Evolutionary conservation across 2,797 vertebrate genomes (phyloP).

Genomic region (Coilia nasus): DNA sequence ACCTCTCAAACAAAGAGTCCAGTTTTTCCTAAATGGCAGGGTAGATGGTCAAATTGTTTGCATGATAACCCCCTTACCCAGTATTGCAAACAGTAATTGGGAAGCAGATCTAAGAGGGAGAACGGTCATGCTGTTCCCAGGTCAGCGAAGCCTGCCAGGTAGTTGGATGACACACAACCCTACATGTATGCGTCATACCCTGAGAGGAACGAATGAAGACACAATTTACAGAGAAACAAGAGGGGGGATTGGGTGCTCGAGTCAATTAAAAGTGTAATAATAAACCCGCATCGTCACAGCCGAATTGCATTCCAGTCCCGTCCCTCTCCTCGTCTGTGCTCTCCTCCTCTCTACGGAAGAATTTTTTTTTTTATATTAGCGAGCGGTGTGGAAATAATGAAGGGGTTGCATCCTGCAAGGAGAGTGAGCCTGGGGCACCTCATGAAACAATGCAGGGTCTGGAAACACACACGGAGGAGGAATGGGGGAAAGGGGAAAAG

Average conservation of each 20-base stretch:
- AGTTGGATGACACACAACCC: not conserved
- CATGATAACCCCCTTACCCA: too few relatives aligned
- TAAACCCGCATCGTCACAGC: not conserved
- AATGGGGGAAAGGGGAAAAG: not conserved
- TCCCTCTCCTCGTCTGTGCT: not conserved
- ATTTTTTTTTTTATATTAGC: not conserved
- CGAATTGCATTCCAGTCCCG: not conserved
- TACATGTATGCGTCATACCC: too few relatives aligned
- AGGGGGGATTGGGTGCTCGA: not conserved
- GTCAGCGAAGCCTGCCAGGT: not conserved
- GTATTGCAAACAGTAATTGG: slow-evolving; percentile 14
- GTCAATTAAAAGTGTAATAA: slow-evolving; percentile 14
- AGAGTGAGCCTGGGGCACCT: not conserved
- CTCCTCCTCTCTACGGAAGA: not conserved
- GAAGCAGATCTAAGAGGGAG: not conserved
- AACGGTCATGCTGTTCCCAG: not conserved
- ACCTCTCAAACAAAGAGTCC: not conserved
- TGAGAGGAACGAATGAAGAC: not conserved
- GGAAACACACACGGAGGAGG: not conserved
- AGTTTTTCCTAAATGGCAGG: not conserved
- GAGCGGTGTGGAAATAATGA: slow-evolving; percentile 15
- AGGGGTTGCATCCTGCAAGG: not conserved
- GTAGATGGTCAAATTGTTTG: not conserved
- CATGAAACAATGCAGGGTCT: not conserved
- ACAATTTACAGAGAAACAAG: not conserved